phyloP scores from a whole-genome alignment of 2,113 vertebrate genomes.

The Prinia subflava region DNA sequence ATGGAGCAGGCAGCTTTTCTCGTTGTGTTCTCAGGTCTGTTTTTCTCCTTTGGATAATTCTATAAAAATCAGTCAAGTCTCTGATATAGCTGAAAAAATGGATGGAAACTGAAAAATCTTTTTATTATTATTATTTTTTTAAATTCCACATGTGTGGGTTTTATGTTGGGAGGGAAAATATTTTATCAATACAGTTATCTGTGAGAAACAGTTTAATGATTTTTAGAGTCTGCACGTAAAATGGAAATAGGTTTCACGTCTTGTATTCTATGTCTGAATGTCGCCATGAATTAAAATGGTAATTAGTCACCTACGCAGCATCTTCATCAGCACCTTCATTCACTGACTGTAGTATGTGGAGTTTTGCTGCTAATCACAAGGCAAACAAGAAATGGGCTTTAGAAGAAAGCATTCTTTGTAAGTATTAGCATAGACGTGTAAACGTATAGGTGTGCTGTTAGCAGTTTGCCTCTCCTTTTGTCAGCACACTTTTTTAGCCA shows the following conservation, averaged over 20 bases:
- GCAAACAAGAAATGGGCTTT: background rate
- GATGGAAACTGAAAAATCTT: background rate
- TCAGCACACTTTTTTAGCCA: background rate
- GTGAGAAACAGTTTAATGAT: background rate
- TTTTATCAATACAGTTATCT: background rate
- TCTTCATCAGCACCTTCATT: conserved; percentile 43
- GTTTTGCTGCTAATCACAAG: conserved; percentile 26
- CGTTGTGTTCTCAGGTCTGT: background rate
- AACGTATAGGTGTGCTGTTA: background rate
- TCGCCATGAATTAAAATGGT: background rate
- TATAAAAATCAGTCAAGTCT: background rate
- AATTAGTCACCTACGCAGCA: conserved; percentile 46
- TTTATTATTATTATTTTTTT: background rate
- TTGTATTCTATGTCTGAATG: background rate
- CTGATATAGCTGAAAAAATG: conserved; percentile 16
- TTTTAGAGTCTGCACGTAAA: background rate
- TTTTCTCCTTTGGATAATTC: conserved; percentile 7
- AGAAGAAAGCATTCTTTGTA: conserved; percentile 3
- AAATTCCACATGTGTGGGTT: background rate
- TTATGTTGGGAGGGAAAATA: background rate
- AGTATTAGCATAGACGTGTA: background rate
- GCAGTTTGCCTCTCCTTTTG: conserved; percentile 25
- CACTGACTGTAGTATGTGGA: background rate
- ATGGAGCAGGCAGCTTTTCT: background rate
- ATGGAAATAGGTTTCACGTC: background rate